phyloP scores from a whole-genome alignment of 2,797 vertebrate genomes.

The Characodon lateralis region DNA sequence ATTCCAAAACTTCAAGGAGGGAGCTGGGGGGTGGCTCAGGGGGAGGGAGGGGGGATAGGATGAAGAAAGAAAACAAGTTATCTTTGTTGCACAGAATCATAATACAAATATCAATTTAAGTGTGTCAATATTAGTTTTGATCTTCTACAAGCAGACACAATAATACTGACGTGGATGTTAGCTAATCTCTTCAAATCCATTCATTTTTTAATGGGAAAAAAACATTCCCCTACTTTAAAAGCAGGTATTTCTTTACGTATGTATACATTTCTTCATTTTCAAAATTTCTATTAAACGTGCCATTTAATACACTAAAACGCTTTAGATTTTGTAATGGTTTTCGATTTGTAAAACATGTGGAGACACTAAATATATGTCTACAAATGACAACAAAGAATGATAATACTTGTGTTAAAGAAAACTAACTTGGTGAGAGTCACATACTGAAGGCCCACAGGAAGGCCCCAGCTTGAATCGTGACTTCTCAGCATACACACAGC shows the following conservation, averaged over 20 bases:
- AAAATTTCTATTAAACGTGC: background rate
- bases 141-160: background rate
- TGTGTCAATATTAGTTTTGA: background rate
- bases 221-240: background rate
- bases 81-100: background rate
- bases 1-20: conserved; percentile 12
- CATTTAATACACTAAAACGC: background rate
- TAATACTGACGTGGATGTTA: background rate
- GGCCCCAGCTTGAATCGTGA: conserved; percentile 43
- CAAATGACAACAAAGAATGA: background rate
- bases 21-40: too few species aligned
- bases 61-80: background rate
- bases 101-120: background rate
- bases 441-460: conserved; percentile 39
- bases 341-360: background rate
- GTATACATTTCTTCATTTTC: background rate
- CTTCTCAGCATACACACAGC: conserved; percentile 49
- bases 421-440: background rate
- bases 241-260: background rate
- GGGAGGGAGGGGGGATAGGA: background rate
- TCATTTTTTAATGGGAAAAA: background rate
- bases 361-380: background rate
- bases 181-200: background rate
- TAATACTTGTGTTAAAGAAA: background rate
- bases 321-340: background rate